Evolutionary conservation across 2,797 vertebrate species (phyloP), one percentile per base, ranked within the genome.

Genomic region (Pitangus sulphuratus): DNA sequence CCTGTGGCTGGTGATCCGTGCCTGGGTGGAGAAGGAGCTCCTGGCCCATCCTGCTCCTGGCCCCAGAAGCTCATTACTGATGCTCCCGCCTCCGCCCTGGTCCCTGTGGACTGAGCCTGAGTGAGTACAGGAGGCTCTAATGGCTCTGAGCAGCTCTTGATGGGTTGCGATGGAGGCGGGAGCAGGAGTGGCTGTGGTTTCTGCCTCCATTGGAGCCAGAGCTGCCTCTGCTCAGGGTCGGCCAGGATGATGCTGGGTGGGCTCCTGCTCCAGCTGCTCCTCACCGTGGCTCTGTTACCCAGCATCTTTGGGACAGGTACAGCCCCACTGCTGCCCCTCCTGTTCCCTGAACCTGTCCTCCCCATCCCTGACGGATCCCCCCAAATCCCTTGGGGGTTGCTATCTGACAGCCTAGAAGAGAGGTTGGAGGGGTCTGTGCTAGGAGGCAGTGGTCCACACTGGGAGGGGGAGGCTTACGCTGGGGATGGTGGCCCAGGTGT

Each of bases 101-200:
- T 97, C 97, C 95, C 97, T 68, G 72, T 0, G 86, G 96, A 86
- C 71, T 30, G 6, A 65, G 96, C 48, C 71, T 33, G 7, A 65
- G 96, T 42, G 4, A 95, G 89, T 82, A 88, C 94, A 83, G 85
- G 94, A 95, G 64, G 90, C 93, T 96, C 91, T 97, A 97, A 98
- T 97, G 95, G 96, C 94, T 95, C 77, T 51, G 20, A 61, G 80
- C 47, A 0, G 94, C 88, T 92, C 93, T 62, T 90, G 96, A 95
- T 96, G 95, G 86, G 91, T 85, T 77, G 62, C 14, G 77, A 91
- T 97, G 91, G 92, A 97, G 97, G 97, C 87, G 87, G 97, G 95
- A 94, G 91, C 94, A 95, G 96, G 93, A 94, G 94, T 96, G 91
- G 84, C 94, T 95, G 97, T 84, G 96, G 97, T 97, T 97, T 97